Conservation (phyloP, 2,113 vertebrate species). For the Corapipo altera region DNA sequence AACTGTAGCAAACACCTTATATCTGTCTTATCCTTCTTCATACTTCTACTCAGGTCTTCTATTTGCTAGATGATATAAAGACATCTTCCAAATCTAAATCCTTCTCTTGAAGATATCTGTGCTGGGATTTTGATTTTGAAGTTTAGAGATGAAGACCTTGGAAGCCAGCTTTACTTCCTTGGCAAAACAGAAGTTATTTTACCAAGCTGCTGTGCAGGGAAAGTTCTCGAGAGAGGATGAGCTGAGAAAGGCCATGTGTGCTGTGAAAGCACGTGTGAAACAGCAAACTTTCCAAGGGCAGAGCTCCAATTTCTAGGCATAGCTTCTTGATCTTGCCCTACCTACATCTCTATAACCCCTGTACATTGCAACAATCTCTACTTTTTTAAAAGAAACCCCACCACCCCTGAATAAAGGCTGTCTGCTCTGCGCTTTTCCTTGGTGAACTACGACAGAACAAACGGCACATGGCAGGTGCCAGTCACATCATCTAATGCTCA, state of each 20-base stretch:
- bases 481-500: background rate
- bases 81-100: background rate
- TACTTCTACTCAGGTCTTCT: background rate
- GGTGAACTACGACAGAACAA: background rate
- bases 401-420: background rate
- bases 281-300: background rate
- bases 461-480: background rate
- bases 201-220: background rate
- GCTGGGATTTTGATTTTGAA: background rate
- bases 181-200: background rate
- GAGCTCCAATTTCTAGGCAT: background rate
- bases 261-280: background rate
- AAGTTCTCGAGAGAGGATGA: background rate
- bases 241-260: background rate
- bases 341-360: background rate
- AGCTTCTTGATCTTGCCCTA: background rate
- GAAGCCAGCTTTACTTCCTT: background rate
- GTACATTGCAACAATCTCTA: background rate
- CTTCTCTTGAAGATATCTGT: background rate
- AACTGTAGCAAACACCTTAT: fast-evolving
- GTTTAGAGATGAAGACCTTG: background rate
- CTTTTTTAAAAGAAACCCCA: background rate
- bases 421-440: background rate
- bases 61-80: background rate
- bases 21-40: background rate